Evolutionary conservation across 92 coral and sea anemone genomes (phyloP).

Genomic region (Parazoanthus swiftii): DNA sequence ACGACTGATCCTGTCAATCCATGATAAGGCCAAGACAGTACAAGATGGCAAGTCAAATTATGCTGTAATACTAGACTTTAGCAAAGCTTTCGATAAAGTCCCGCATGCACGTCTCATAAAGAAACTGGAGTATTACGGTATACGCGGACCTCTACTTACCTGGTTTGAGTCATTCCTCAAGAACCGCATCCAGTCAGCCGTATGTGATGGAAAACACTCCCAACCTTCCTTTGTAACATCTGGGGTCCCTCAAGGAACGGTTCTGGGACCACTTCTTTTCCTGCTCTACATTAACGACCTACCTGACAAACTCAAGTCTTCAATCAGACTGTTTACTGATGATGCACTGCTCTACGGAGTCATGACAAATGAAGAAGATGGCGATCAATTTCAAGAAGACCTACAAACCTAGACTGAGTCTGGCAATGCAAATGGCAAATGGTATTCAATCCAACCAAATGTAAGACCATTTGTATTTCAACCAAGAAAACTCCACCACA

Average conservation of each 20-base stretch:
- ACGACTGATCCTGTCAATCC: conserved; percentile 45
- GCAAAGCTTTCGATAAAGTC: background rate
- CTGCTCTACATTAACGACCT: no score
- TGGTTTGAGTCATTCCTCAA: conserved; percentile 31
- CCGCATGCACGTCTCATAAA: background rate
- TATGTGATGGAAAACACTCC: no score
- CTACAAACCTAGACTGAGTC: conserved; percentile 4
- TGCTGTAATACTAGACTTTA: conserved; percentile 40
- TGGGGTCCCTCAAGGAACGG: no score
- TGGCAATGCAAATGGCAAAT: background rate
- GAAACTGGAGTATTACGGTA: conserved; percentile 30
- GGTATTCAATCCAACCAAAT: background rate
- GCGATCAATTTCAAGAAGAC: background rate
- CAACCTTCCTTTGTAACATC: no score
- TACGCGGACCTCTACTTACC: conserved; percentile 1
- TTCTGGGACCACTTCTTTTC: no score
- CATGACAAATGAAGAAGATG: background rate
- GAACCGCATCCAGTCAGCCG: conserved; percentile 9
- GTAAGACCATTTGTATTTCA: background rate
- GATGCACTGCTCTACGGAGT: background rate
- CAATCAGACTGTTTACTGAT: no score
- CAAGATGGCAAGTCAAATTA: conserved; percentile 24
- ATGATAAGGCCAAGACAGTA: conserved; percentile 38
- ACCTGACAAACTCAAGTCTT: background rate
- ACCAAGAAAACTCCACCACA: conserved; percentile 47